Evolutionary conservation across 2,888 invertebrate species (phyloP).

Genomic region (Euplagia quadripunctaria): DNA sequence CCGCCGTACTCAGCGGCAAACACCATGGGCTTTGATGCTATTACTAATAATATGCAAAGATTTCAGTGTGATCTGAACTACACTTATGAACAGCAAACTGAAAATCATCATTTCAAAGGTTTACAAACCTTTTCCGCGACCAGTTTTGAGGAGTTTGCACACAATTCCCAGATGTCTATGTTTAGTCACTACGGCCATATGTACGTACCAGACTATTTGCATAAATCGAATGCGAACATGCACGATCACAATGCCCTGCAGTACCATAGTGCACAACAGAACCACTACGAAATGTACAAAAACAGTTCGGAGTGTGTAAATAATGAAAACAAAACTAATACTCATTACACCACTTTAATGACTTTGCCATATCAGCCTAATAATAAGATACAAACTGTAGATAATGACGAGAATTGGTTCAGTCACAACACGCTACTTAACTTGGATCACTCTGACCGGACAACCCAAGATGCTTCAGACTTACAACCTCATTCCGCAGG

Average conservation of each 20-base stretch:
- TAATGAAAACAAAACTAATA: constrained; percentile 83
- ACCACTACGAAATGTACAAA: constrained; percentile 80
- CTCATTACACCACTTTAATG: constrained; percentile 90
- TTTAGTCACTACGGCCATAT: constrained; percentile 84
- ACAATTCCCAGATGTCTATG: constrained; percentile 83
- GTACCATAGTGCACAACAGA: constrained; percentile 73
- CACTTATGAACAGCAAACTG: constrained; percentile 73
- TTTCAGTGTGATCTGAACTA: constrained; percentile 84
- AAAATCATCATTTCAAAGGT: constrained; percentile 74
- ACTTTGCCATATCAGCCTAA: constrained; percentile 88
- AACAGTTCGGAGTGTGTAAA: constrained; percentile 73
- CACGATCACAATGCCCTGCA: constrained; percentile 72
- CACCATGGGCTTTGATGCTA: constrained; percentile 71
- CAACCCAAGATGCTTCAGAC: constrained; percentile 73
- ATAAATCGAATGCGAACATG: constrained; percentile 70
- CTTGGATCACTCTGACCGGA: constrained; percentile 76
- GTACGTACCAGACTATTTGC: constrained; percentile 80
- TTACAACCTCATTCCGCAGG: constrained; percentile 58
- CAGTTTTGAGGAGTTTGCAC: constrained; percentile 86
- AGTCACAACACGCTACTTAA: constrained; percentile 79
- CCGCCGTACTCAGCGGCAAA: constrained; percentile 70
- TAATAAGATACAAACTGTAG: constrained; percentile 90
- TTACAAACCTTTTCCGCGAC: constrained; percentile 83
- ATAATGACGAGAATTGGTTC: constrained; percentile 85
- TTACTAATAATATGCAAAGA: constrained; percentile 75